Base-by-base conservation (phyloP, 2,797 vertebrate species). In the Heliangelus exortis region DNA sequence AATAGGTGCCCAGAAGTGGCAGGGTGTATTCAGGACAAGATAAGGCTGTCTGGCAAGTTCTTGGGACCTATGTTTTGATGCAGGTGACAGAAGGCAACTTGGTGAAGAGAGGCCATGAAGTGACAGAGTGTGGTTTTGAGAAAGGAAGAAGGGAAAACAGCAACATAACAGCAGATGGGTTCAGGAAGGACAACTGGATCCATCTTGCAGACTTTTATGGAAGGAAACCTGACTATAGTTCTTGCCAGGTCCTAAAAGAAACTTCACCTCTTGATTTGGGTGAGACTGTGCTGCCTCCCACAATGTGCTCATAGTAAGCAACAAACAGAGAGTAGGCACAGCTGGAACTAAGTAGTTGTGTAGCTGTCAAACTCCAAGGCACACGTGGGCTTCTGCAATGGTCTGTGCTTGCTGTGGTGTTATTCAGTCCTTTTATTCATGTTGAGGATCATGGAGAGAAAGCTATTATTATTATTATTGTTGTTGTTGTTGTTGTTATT, bases 301-400 rank as follows among this genome's bases (percentile, higher is more conserved):
- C 74, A 53, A 11, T 1, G 1, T 31, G 28, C 17, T 58, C 5
- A 3, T 0, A 41, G 53, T 45, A 26, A 74, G 58, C 21, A 48
- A 59, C 72, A 39, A 76, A 48, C 6, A 1, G 2, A 33, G 75
- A 48, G 34, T 3, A 67, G 23, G n/a, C 48, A 8, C 54, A 63
- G 22, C 47, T 69, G 4, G 31, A 62, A 55, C 25, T 25, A 63
- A 34, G 26, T 41, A 55, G 17, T 43, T 31, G 26, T 25, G 41
- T n/a, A 36, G 66, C 43, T 89, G 51, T 55, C 34, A 59, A 73
- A 69, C n/a, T 23, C 43, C 43, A 22, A 71, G 68, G 78, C 58
- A 36, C 36, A 36, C 0, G 0, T n/a, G 15, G 1, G 1, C 55
- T 36, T 75, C 51, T 92, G 63, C 50, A 84, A 22, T 58, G 43